Base-by-base conservation (phyloP, 2,888 invertebrate genomes). In the Caenorhabditis panamensis region DNA sequence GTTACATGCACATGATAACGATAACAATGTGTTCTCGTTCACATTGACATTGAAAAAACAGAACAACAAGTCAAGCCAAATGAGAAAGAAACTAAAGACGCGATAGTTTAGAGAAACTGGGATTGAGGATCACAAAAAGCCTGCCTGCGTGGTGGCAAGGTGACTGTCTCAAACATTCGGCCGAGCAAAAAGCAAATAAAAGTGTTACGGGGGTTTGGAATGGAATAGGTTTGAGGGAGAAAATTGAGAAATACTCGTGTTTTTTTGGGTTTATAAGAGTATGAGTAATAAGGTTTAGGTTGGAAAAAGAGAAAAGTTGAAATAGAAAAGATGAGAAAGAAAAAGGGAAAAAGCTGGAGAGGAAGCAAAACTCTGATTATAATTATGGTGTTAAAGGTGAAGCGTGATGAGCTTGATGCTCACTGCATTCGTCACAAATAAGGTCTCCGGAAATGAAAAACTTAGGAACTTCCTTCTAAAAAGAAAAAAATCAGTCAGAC, bases 121-220 rank as follows among this genome's bases (percentile, higher is more conserved):
- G 62, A 62, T 71, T 71, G 61, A 18, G 47, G 72, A 72, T 72
- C 63, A 72, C 63, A 72, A 63, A 72, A 63, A 72, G 72, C 72
- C 20, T n/a, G 20, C 47, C 20, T 64, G 64, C 64, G 64, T 58
- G 71, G 58, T 54, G 64, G 62, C 61, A 28, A 58, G 73, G 59
- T 63, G 72, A 73, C 73, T 73, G 73, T 73, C 73, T 73, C 73
- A 73, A 73, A 73, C 73, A 73, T 73, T 73, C 59, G 58, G 64
- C 58, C 13, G 41, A 41, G 41, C 41, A 41, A 41, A 41, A 64
- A 73, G 73, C 73, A 73, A 73, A 73, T 73, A 73, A 72, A 63
- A 47, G 47, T 47, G 5, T 47, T 9, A 59, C 56, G 64, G 73
- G 73, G 56, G 73, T 64, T 73, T 73, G 56, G 56, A 59, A 47